Percentiles rank a stretch among this genome's conserved stretches.
phyloP scores from a whole-genome alignment of 1,140 invertebrate species.

The Physella acuta region DNA sequence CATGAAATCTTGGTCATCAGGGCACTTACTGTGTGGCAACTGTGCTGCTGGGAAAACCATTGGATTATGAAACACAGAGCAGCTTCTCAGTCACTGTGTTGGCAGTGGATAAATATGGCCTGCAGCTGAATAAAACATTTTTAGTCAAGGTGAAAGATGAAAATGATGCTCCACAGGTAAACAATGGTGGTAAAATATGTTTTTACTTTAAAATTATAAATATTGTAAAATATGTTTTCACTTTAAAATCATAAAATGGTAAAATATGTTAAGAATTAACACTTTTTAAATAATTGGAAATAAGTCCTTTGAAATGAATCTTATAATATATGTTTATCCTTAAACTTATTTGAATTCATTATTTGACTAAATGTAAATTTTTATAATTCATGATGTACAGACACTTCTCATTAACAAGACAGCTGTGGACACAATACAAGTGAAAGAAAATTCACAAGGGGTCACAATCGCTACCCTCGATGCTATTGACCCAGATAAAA shows the following conservation, averaged over 20 bases:
- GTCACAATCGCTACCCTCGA: conserved; percentile 22
- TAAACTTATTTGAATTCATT: too few relatives aligned
- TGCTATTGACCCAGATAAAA: conserved; percentile 30
- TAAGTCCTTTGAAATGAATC: too few relatives aligned
- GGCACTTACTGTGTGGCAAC: conserved; percentile 28
- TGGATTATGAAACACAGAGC: conserved; percentile 31
- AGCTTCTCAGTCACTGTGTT: conserved; percentile 11
- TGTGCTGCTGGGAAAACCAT: conserved; percentile 19
- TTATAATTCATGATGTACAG: too few relatives aligned
- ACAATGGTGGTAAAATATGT: too few relatives aligned
- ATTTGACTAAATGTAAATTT: too few relatives aligned
- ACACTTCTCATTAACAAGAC: conserved; percentile 22
- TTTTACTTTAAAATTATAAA: too few relatives aligned
- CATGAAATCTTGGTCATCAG: too few relatives aligned
- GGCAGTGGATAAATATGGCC: conserved; percentile 25
- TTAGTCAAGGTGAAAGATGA: conserved; percentile 19
- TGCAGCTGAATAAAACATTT: conserved; percentile 15
- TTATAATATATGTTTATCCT: too few relatives aligned
- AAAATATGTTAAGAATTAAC: neutral
- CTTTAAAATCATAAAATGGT: neutral
- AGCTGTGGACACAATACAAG: conserved; percentile 3
- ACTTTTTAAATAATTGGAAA: neutral
- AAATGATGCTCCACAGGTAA: conserved; percentile 33
- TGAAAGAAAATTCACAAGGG: conserved; percentile 31
- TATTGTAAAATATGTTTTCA: conserved; percentile 6